Percentiles rank a stretch among this genome's conserved stretches.
These are phyloP conservation scores for Phylloscopus trochiloides DNA, from an alignment of 2,113 vertebrate genomes.

Conservation along the genomic window DNA sequence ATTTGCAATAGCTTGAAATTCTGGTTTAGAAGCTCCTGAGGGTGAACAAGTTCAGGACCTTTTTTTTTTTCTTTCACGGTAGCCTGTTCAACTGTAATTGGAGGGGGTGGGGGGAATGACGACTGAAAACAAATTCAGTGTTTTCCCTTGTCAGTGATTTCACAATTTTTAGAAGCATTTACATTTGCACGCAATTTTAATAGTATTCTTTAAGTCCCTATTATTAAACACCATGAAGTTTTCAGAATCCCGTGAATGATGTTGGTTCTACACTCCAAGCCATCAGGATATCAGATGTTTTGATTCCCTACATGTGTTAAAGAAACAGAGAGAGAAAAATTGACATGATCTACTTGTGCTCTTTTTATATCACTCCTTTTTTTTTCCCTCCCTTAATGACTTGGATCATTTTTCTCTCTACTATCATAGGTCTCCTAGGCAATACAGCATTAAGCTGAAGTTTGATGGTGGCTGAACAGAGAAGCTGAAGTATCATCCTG, in stretches of 20 bases:
- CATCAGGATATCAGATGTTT: neutral
- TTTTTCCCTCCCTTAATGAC: neutral
- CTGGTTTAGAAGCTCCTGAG: neutral
- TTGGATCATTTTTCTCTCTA: neutral
- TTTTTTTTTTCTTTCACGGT: neutral
- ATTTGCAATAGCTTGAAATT: neutral
- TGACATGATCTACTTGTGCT: neutral
- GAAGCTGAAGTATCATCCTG: neutral
- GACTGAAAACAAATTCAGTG: neutral
- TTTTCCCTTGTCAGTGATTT: neutral
- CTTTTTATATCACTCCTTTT: neutral
- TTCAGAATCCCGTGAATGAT: neutral
- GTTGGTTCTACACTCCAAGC: neutral
- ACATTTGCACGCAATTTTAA: neutral
- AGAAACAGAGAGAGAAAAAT: neutral
- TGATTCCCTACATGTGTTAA: neutral
- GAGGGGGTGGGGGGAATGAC: fast-evolving
- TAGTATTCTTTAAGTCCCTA: neutral
- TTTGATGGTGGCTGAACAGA: neutral
- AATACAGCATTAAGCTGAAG: neutral
- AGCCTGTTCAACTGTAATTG: neutral
- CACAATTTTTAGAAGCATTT: neutral
- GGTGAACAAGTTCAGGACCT: neutral
- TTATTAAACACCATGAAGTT: neutral
- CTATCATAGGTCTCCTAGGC: neutral